A percentile compares a stretch with the other conserved stretches of the same genome.
Evolutionary conservation across 2,797 vertebrate genomes (phyloP).

Genomic region (Fistularia tabacaria): DNA sequence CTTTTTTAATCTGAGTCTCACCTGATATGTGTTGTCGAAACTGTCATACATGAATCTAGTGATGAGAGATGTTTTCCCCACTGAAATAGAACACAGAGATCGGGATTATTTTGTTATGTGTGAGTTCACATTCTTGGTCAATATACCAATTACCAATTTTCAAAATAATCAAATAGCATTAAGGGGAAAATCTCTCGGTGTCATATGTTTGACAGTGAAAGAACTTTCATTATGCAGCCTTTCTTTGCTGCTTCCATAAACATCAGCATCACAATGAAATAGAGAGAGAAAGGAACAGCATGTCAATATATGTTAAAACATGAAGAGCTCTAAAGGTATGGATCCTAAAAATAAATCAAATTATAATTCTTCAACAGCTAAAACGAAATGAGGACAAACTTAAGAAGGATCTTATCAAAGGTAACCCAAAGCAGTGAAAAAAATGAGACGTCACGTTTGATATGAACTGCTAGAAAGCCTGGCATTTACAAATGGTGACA

Average conservation of each 20-base stretch:
- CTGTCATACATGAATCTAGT: constrained; percentile 85
- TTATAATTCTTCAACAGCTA: background rate
- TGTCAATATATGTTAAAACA: no score
- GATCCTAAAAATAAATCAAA: background rate
- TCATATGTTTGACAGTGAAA: no score
- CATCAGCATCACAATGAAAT: no score
- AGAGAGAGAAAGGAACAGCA: no score
- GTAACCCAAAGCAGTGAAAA: background rate
- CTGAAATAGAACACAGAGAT: constrained; percentile 60
- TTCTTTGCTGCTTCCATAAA: no score
- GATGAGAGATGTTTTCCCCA: constrained; percentile 82
- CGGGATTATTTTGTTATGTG: constrained; percentile 3
- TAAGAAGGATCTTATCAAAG: no score
- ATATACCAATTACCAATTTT: background rate
- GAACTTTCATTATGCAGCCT: no score
- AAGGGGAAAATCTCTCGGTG: background rate
- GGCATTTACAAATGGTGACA: no score
- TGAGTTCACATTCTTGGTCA: background rate
- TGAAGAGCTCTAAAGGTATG: no score
- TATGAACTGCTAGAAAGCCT: no score
- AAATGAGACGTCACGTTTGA: background rate
- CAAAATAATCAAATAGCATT: background rate
- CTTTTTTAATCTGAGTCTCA: constrained; percentile 33
- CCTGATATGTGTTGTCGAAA: constrained; percentile 84
- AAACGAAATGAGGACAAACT: no score